phyloP scores from a whole-genome alignment of 2,888 invertebrate genomes.

The Colletes collaris region DNA sequence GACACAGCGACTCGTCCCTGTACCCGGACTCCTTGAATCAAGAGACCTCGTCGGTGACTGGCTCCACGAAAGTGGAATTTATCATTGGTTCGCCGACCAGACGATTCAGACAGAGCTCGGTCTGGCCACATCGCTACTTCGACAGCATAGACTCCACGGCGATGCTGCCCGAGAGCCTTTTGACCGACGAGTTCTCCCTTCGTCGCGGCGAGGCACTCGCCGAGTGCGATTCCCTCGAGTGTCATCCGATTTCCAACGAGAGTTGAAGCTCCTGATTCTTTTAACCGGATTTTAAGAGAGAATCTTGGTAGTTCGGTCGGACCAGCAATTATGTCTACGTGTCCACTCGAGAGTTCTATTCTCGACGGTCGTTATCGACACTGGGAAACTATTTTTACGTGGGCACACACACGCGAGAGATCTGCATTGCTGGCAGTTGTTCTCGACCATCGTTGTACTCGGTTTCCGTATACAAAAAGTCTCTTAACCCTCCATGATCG shows the following conservation, averaged over 20 bases:
- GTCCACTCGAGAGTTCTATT: too few species aligned
- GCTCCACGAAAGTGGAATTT: slow-evolving; percentile 85
- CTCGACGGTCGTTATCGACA: too few species aligned
- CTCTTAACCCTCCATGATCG: too few species aligned
- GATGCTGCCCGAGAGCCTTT: slow-evolving; percentile 77
- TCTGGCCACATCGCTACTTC: slow-evolving; percentile 84
- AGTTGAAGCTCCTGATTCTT: slow-evolving; percentile 54
- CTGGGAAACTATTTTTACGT: too few species aligned
- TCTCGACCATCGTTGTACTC: too few species aligned
- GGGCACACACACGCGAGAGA: too few species aligned
- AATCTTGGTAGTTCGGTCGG: slow-evolving; percentile 18
- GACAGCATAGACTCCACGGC: slow-evolving; percentile 87
- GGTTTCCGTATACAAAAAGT: too few species aligned
- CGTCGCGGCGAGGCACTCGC: slow-evolving; percentile 84
- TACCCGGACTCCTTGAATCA: slow-evolving; percentile 85
- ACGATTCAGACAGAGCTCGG: slow-evolving; percentile 82
- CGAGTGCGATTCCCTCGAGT: slow-evolving; percentile 86
- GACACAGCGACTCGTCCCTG: slow-evolving; percentile 78
- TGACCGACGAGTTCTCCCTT: slow-evolving; percentile 83
- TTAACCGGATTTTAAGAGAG: not conserved
- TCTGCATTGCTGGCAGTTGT: too few species aligned
- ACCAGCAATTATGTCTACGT: too few species aligned
- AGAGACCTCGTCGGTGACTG: slow-evolving; percentile 81
- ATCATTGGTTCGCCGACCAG: slow-evolving; percentile 80
- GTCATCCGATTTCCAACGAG: slow-evolving; percentile 79